Conservation (phyloP, 1,140 invertebrate genomes). For the Lepidurus arcticus region DNA sequence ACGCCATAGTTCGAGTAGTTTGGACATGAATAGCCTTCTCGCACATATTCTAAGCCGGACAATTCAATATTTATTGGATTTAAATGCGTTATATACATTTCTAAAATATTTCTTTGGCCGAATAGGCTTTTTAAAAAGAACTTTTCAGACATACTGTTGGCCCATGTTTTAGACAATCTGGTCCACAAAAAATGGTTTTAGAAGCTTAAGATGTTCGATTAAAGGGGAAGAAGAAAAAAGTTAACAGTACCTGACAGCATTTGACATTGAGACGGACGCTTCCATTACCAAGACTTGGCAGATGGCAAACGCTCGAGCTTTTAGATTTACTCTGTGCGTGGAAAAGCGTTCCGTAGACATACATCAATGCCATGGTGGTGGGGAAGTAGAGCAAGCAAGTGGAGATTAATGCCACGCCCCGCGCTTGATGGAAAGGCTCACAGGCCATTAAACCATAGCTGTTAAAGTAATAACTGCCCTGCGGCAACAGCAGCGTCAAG, state of each 20-base stretch:
- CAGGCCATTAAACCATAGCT: constrained; percentile 73
- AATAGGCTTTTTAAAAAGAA: too few species aligned
- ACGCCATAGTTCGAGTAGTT: constrained; percentile 74
- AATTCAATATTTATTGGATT: too few species aligned
- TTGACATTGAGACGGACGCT: constrained; percentile 45
- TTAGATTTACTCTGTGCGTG: constrained; percentile 63
- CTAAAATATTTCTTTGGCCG: too few species aligned
- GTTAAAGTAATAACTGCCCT: constrained; percentile 66
- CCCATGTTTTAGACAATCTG: too few species aligned
- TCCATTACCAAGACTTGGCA: constrained; percentile 42
- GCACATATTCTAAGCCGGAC: not conserved
- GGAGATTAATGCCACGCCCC: constrained; percentile 63
- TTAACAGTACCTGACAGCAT: constrained; percentile 49
- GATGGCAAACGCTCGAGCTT: constrained; percentile 46
- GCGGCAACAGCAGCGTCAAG: constrained; percentile 67
- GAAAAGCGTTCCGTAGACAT: constrained; percentile 80
- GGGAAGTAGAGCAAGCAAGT: constrained; percentile 75
- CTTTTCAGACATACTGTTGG: too few species aligned
- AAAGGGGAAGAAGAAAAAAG: constrained; percentile 26
- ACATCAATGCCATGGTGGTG: constrained; percentile 82
- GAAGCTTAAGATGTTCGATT: too few species aligned
- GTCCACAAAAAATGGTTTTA: too few species aligned
- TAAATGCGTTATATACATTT: too few species aligned
- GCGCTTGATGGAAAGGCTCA: constrained; percentile 71
- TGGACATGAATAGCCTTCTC: constrained; percentile 19